Evolutionary conservation across 2,113 vertebrate species (phyloP).

Genomic region (Kryptolebias marmoratus): DNA sequence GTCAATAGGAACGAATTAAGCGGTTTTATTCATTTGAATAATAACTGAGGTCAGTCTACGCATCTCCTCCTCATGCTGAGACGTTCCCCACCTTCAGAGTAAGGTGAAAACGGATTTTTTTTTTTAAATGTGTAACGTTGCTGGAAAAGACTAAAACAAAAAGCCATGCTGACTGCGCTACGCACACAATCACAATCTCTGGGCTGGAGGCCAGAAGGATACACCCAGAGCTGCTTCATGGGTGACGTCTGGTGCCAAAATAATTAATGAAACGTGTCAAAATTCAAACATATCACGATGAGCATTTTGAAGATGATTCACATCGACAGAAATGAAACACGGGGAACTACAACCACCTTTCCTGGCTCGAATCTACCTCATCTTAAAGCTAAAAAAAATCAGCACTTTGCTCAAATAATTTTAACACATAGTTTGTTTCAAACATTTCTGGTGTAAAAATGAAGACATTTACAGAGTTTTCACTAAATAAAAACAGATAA

Average conservation of each 20-base stretch:
- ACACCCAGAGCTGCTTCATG: not conserved
- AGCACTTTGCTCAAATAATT: no score
- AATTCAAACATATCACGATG: not conserved
- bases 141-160: not conserved
- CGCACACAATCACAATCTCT: constrained; percentile 11
- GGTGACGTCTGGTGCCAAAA: constrained; percentile 3
- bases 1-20: constrained; percentile 31
- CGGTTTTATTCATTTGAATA: constrained; percentile 53
- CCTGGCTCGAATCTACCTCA: no score
- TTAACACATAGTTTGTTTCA: no score
- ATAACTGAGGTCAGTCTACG: constrained; percentile 41
- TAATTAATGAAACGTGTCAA: not conserved
- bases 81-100: constrained; percentile 26
- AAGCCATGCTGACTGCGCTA: not conserved
- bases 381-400: no score
- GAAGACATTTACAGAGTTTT: no score
- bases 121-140: not conserved
- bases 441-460: no score
- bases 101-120: not conserved
- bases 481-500: no score
- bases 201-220: not conserved
- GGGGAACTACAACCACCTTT: not conserved
- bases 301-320: not conserved
- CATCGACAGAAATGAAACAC: not conserved
- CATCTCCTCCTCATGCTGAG: constrained; percentile 49